These are phyloP conservation scores for Callosobruchus maculatus DNA, from an alignment of 2,888 invertebrate species.

Conservation along the genomic window DNA sequence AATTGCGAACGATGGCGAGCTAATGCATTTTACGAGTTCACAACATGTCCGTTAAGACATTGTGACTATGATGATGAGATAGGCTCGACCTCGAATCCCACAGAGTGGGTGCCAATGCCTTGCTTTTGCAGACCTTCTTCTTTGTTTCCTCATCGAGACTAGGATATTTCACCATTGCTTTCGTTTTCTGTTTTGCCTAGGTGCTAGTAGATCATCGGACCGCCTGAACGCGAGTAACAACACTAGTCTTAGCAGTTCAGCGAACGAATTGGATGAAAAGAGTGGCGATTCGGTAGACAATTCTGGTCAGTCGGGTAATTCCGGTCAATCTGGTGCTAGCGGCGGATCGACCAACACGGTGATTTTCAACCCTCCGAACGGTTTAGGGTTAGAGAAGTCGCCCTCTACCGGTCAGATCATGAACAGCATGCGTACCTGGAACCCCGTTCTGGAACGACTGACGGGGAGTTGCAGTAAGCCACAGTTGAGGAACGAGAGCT, in stretches of 20 bases:
- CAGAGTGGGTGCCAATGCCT: no score
- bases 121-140: no score
- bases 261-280: conserved; percentile 22
- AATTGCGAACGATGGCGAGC: no score
- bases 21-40: no score
- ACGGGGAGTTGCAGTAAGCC: conserved; percentile 57
- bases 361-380: conserved; percentile 48
- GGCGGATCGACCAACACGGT: conserved; percentile 54
- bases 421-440: conserved; percentile 67
- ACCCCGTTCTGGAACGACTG: conserved; percentile 85
- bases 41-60: no score
- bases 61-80: no score
- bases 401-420: conserved; percentile 27
- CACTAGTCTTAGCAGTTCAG: conserved; percentile 2
- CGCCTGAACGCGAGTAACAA: background rate
- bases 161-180: no score
- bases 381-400: conserved; percentile 3
- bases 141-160: no score
- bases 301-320: conserved; percentile 29
- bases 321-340: conserved; percentile 40
- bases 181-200: no score
- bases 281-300: conserved; percentile 39
- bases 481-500: conserved; percentile 81
- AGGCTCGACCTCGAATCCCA: no score
- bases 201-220: background rate